Base-by-base conservation (phyloP, 2,113 vertebrate species). In the Paratilapia polleni region DNA sequence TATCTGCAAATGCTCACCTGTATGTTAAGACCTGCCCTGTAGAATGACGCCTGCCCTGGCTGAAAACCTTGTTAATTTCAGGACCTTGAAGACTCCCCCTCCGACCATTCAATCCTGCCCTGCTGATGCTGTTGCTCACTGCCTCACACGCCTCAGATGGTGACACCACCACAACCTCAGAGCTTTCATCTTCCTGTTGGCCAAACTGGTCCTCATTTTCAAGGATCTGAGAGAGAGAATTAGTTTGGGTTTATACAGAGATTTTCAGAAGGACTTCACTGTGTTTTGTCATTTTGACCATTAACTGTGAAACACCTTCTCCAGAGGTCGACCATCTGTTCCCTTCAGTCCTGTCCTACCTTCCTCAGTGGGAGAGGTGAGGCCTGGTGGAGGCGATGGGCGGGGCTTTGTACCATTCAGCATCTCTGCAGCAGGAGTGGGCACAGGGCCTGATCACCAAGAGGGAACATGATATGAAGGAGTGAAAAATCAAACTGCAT, bases 151-250 rank as follows among this genome's bases (percentile, higher is more conserved):
- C 77, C 70, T 95, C 94, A 60, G 83, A 68, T 15, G 75, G 80
- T 31, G 83, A 87, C 81, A 73, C 78, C 43, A 26, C 28, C 34
- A 28, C 1, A 0, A 31, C 77, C 43, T 88, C 75, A 1, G 58
- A 49, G 59, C 64, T 59, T 60, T 95, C 91, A 2, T 89, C 90
- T 26, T 88, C 91, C 8, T 87, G 89, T 19, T 94, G 92, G 76
- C 89, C 81, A 2, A 80, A 89, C 62, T 92, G 93, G 79, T 96
- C 94, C 14, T 96, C 95, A 10, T 94, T 95, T 86, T 96, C 96
- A 2, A 83, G 89, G 66, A 96, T 95, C 96, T 96, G 80, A 86
- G 63, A 17, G 77, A 34, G 31, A 64, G 5, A 66, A 7, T 24
- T 6, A 1, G 9, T 14, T 38, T 84, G 24, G 1, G 34, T 49